Evolutionary conservation across 2,113 vertebrate genomes (phyloP), one percentile per base, ranked within the genome.

Genomic region (Odocoileus virginianus): DNA sequence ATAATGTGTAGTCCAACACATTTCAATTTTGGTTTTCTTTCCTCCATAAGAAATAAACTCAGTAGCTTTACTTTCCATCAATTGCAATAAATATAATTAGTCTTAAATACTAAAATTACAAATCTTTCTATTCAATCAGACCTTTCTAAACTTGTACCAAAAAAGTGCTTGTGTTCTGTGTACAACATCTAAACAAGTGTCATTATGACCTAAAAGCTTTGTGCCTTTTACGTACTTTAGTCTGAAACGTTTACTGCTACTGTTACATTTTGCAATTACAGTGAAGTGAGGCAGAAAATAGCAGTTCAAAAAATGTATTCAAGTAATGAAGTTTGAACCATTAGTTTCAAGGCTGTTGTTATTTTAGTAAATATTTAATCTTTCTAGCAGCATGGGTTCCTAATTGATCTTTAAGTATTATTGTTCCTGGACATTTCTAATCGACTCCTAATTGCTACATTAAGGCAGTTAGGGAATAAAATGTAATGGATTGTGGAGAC

Each of bases 221-320:
- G 95, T 98, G 96, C 28, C 91, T 98, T 99, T 99, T 98, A 97
- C 96, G 96, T 98, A 98, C 95, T 98, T 98, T 76, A 91, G 83
- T 82, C 76, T 94, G 96, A 98, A 98, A 97, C 87, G 5, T 98
- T 98, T 98, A 97, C 97, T 97, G 97, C 97, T 98, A 92, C 97
- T 95, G 83, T 89, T 97, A 96, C 95, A 98, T 97, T 98, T 98
- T 98, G 98, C 98, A 99, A 99, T 99, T 99, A 99, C 98, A 98
- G 98, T 98, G 98, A 99, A 99, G 98, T 84, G 98, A 99, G 98
- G 99, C 99, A 99, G 99, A 99, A 99, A 99, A 99, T 97, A 98
- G 97, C 98, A 98, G 97, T 96, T 98, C 97, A 96, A 98, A 98
- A 98, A 98, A 98, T 2, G 7, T 97, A 98, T 98, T 95, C 97